Conservation (phyloP, 2,888 invertebrate genomes). For the Heliconius sara region DNA sequence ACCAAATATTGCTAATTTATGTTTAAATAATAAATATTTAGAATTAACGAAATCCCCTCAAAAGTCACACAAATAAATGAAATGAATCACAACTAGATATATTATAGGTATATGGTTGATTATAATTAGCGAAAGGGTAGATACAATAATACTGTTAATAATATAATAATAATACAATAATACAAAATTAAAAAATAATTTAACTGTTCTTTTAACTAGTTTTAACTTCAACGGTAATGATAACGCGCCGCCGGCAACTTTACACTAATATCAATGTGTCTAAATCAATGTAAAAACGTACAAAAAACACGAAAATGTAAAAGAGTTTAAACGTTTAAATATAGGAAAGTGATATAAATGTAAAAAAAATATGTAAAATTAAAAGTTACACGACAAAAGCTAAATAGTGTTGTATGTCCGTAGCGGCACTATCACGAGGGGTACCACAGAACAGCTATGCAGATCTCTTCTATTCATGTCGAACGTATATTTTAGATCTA, state of each 20-base stretch:
- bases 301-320: not conserved
- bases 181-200: not conserved
- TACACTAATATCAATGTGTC: not conserved
- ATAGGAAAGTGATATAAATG: not conserved
- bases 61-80: not conserved
- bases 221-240: not conserved
- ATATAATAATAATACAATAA: not conserved
- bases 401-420: not conserved
- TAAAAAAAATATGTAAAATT: constrained; percentile 2
- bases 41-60: not conserved
- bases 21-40: not conserved
- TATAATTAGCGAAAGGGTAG: too few relatives aligned
- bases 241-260: constrained; percentile 3
- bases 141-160: not conserved
- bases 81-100: too few relatives aligned
- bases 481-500: constrained; percentile 5
- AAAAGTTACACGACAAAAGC: not conserved
- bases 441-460: not conserved
- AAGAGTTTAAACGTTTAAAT: not conserved
- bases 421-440: not conserved
- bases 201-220: not conserved
- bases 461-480: constrained; percentile 21
- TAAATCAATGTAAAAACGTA: not conserved
- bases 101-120: too few relatives aligned
- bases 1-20: not conserved